Evolutionary conservation across 2,888 invertebrate genomes (phyloP).

Genomic region (Petrolisthes manimaculis): DNA sequence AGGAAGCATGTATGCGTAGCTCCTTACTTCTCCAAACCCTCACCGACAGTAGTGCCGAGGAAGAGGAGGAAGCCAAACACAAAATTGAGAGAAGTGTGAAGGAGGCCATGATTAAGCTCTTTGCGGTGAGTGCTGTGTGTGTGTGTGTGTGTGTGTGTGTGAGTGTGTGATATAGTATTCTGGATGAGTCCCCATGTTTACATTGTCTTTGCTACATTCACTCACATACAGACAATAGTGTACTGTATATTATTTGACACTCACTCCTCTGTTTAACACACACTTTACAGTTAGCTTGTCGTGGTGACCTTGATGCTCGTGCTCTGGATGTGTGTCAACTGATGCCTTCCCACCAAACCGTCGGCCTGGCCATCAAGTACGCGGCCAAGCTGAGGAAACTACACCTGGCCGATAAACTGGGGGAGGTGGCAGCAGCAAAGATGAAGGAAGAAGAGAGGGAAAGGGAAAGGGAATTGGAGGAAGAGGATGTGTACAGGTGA

Average conservation of each 20-base stretch:
- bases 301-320: conserved; percentile 60
- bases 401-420: conserved; percentile 49
- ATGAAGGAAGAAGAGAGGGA: conserved; percentile 28
- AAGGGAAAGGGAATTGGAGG: neutral
- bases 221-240: neutral
- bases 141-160: neutral
- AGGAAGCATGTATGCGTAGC: conserved; percentile 47
- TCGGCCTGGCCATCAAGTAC: conserved; percentile 59
- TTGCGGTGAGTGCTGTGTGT: conserved; percentile 56
- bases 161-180: neutral
- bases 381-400: conserved; percentile 48
- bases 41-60: conserved; percentile 29
- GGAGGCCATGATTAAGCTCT: conserved; percentile 63
- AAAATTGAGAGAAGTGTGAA: conserved; percentile 27
- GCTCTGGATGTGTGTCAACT: conserved; percentile 59
- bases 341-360: conserved; percentile 51
- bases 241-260: neutral
- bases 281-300: conserved; percentile 51
- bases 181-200: neutral
- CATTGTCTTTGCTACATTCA: neutral
- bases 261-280: neutral
- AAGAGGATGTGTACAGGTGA: neutral
- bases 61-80: conserved; percentile 37
- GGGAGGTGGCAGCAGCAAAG: conserved; percentile 37
- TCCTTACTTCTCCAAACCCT: conserved; percentile 37